Conservation (phyloP, 1,140 invertebrate genomes). For the Aphaenogaster ashmeadi region DNA sequence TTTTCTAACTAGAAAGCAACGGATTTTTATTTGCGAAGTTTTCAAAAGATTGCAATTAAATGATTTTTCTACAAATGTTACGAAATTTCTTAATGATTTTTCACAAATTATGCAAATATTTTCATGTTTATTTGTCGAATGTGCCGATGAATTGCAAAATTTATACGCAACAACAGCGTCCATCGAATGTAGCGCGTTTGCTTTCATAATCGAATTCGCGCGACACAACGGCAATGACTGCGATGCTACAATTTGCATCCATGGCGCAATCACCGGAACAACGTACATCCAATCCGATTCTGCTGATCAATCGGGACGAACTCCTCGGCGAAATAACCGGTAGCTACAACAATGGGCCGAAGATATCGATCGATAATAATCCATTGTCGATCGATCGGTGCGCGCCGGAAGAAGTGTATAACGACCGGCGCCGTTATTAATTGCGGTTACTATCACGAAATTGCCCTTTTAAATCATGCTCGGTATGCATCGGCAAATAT, state of each 20-base stretch:
- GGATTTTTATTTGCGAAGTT: background rate
- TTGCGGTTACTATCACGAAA: constrained; percentile 58
- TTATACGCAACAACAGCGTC: background rate
- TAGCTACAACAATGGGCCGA: constrained; percentile 29
- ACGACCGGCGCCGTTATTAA: constrained; percentile 49
- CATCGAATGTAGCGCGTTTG: constrained; percentile 22
- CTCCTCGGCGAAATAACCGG: constrained; percentile 6
- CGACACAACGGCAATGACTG: background rate
- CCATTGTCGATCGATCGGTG: constrained; percentile 37
- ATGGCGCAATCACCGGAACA: constrained; percentile 38
- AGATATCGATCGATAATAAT: constrained; percentile 51
- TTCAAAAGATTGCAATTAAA: background rate
- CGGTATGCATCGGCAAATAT: constrained; percentile 56
- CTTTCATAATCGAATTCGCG: constrained; percentile 40
- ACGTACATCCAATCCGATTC: constrained; percentile 36
- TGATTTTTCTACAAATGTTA: background rate
- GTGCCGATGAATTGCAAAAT: constrained; percentile 22
- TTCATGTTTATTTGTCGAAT: background rate
- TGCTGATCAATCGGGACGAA: constrained; percentile 36
- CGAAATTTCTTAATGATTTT: constrained; percentile 34
- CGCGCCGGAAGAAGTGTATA: constrained; percentile 41
- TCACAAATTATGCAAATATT: constrained; percentile 16
- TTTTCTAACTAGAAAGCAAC: background rate
- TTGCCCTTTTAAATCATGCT: constrained; percentile 58
- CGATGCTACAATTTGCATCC: constrained; percentile 43